These are phyloP conservation scores for Pygoscelis adeliae DNA, from an alignment of 2,113 vertebrate species.

Conservation along the genomic window DNA sequence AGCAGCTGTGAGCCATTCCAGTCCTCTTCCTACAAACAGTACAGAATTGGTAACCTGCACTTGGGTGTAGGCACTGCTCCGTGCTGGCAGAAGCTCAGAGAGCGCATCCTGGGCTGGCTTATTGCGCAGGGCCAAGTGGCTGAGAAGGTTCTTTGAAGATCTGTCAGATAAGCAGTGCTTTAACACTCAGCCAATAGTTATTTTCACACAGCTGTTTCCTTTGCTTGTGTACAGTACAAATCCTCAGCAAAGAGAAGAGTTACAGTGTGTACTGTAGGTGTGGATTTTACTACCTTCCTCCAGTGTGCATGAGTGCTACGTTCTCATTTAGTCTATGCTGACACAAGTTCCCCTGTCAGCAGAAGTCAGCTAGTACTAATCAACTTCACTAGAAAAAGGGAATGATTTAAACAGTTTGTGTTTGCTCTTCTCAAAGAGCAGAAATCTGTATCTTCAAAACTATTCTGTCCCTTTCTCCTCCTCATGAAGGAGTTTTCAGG, in stretches of 20 bases:
- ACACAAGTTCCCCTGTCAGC: neutral
- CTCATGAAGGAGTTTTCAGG: neutral
- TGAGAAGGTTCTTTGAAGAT: neutral
- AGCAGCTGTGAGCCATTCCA: neutral
- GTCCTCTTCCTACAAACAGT: neutral
- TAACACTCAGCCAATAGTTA: accelerated
- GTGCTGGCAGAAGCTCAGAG: neutral
- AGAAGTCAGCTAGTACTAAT: no score
- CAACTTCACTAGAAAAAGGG: neutral
- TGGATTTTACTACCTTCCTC: neutral
- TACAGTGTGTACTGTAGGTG: neutral
- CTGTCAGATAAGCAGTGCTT: neutral
- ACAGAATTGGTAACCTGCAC: neutral
- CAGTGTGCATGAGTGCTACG: accelerated
- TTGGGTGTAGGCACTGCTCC: accelerated
- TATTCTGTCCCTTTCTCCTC: neutral
- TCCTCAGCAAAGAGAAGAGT: neutral
- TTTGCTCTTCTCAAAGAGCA: neutral
- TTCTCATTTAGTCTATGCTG: neutral
- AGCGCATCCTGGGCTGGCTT: neutral
- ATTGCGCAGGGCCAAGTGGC: neutral
- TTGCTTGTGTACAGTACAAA: neutral
- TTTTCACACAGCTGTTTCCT: neutral
- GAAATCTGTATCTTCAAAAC: neutral
- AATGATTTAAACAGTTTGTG: neutral